These are phyloP conservation scores for Cephus pygmeus DNA, from an alignment of 2,888 invertebrate genomes.

Conservation along the genomic window DNA sequence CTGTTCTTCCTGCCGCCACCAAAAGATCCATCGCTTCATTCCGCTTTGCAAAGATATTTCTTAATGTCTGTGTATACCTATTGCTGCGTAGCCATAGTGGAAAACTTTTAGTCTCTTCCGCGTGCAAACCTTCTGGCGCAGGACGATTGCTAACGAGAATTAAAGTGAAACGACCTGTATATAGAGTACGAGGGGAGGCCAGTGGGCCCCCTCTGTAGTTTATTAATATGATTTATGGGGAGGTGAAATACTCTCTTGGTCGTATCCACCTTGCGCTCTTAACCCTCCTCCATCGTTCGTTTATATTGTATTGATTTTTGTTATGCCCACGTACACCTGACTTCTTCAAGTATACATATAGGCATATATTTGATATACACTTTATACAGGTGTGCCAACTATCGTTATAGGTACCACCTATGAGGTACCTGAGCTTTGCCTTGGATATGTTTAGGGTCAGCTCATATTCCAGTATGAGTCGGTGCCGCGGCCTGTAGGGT, in stretches of 20 bases:
- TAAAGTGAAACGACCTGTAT: neutral
- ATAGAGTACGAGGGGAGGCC: neutral
- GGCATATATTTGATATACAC: neutral
- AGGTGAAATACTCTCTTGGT: conserved; percentile 33
- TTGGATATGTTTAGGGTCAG: conserved; percentile 22
- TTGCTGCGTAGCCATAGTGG: neutral
- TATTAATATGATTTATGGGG: conserved; percentile 55
- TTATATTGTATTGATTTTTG: conserved; percentile 43
- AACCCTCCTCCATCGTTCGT: conserved; percentile 7
- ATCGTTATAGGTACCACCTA: neutral
- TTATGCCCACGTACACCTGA: conserved; percentile 34
- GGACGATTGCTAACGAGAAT: neutral
- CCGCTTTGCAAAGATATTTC: conserved; percentile 20
- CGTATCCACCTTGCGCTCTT: neutral
- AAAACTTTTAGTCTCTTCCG: neutral
- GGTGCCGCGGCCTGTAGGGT: conserved; percentile 38
- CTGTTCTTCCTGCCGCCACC: conserved; percentile 14
- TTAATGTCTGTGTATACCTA: neutral
- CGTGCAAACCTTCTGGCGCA: neutral
- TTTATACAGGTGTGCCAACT: neutral
- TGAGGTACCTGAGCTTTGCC: neutral
- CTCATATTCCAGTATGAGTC: conserved; percentile 43
- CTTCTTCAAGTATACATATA: neutral
- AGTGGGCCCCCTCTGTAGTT: conserved; percentile 32
- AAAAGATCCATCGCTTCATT: conserved; percentile 60